Percentiles rank a stretch among this genome's conserved stretches.
These are phyloP conservation scores for Bombyx mandarina DNA, from an alignment of 1,140 invertebrate genomes.

Conservation along the genomic window DNA sequence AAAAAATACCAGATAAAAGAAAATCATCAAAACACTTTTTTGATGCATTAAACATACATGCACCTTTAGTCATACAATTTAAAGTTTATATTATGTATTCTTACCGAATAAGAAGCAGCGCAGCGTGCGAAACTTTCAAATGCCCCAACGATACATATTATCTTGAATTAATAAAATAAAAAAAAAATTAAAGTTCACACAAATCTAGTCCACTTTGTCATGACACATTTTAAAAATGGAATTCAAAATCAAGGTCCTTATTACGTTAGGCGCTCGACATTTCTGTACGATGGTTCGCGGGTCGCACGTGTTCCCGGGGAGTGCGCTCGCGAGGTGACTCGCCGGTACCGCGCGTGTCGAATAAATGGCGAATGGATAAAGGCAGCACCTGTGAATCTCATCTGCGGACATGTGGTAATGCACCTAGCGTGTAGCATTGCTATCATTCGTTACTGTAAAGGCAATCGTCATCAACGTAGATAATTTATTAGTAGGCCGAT, in stretches of 20 bases:
- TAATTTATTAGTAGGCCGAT: no score
- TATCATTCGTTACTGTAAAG: no score
- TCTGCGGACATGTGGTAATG: slow-evolving; percentile 34
- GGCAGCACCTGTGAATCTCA: slow-evolving; percentile 30
- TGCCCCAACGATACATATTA: not conserved
- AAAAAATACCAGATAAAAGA: no score
- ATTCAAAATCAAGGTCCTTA: no score
- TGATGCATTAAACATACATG: no score
- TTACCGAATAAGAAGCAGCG: not conserved
- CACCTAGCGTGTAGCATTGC: slow-evolving; percentile 23
- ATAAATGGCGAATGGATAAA: slow-evolving; percentile 41
- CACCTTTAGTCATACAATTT: no score
- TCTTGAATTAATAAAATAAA: not conserved
- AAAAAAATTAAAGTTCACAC: not conserved
- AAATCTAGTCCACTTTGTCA: not conserved
- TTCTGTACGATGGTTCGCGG: not conserved
- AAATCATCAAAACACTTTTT: no score
- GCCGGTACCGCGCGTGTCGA: slow-evolving; percentile 40
- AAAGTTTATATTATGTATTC: not conserved
- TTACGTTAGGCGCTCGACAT: no score
- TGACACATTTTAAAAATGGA: not conserved
- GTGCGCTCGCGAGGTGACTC: slow-evolving; percentile 29
- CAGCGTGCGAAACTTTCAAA: not conserved
- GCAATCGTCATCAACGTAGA: no score
- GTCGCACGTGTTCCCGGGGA: slow-evolving; percentile 16